These are phyloP conservation scores for Phataginus tetradactyla DNA, from an alignment of 2,797 vertebrate species.

Conservation along the genomic window DNA sequence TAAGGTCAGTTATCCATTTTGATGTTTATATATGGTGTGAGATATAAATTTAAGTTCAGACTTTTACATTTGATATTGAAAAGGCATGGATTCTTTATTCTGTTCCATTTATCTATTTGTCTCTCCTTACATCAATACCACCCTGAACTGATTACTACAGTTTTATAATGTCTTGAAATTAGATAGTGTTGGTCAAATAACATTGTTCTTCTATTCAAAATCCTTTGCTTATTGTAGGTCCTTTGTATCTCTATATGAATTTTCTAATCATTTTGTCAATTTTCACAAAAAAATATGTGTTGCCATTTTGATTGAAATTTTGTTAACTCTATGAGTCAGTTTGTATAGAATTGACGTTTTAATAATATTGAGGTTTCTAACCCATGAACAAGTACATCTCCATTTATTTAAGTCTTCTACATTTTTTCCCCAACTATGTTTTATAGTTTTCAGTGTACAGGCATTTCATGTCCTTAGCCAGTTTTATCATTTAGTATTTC, in stretches of 20 bases:
- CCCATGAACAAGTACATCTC: background rate
- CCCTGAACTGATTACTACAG: background rate
- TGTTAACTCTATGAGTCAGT: background rate
- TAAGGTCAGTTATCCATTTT: background rate
- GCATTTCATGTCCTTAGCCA: background rate
- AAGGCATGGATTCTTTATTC: background rate
- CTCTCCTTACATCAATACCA: background rate
- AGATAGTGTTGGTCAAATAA: background rate
- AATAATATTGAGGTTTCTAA: background rate
- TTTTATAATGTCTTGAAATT: background rate
- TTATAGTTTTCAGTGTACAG: background rate
- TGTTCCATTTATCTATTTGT: background rate
- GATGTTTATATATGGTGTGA: background rate
- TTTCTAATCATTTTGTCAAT: background rate
- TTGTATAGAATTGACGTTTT: background rate
- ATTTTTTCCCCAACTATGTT: background rate
- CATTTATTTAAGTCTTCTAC: background rate
- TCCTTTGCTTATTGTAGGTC: background rate
- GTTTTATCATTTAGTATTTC: background rate
- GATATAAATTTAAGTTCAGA: background rate
- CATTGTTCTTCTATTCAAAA: background rate
- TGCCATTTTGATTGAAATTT: background rate
- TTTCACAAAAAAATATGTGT: background rate
- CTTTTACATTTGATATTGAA: background rate
- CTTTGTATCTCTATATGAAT: background rate